These are phyloP conservation scores for Dolichotis patagonum DNA, from an alignment of 2,113 vertebrate genomes.

Conservation along the genomic window DNA sequence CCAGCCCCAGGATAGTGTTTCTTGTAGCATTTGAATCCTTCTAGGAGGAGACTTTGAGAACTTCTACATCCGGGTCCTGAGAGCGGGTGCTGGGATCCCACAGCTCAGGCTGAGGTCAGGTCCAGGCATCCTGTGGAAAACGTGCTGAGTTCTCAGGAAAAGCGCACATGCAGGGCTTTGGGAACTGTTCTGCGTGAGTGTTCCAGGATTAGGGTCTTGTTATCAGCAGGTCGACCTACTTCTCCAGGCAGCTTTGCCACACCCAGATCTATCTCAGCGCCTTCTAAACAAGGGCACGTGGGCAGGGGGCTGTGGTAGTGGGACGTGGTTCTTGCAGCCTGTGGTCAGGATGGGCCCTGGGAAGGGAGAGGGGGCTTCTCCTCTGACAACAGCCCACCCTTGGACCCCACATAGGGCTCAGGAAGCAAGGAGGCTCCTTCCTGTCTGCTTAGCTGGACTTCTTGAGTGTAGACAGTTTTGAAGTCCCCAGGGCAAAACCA, in stretches of 20 bases:
- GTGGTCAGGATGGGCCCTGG: background rate
- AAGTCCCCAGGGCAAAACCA: background rate
- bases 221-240: background rate
- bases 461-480: background rate
- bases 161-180: no score
- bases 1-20: background rate
- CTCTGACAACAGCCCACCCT: background rate
- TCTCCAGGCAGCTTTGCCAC: background rate
- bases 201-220: background rate
- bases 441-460: background rate
- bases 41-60: background rate
- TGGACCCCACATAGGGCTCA: background rate
- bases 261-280: background rate
- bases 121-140: no score
- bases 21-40: background rate
- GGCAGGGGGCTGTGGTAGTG: background rate
- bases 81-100: background rate
- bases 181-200: no score
- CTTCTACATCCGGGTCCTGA: background rate
- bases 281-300: background rate
- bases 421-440: background rate
- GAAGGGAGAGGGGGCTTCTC: background rate
- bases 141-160: no score
- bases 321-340: background rate
- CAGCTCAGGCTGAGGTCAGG: background rate